A percentile compares a stretch with the other conserved stretches of the same genome.
Evolutionary conservation across 1,140 invertebrate genomes (phyloP).

Genomic region (Physella acuta): DNA sequence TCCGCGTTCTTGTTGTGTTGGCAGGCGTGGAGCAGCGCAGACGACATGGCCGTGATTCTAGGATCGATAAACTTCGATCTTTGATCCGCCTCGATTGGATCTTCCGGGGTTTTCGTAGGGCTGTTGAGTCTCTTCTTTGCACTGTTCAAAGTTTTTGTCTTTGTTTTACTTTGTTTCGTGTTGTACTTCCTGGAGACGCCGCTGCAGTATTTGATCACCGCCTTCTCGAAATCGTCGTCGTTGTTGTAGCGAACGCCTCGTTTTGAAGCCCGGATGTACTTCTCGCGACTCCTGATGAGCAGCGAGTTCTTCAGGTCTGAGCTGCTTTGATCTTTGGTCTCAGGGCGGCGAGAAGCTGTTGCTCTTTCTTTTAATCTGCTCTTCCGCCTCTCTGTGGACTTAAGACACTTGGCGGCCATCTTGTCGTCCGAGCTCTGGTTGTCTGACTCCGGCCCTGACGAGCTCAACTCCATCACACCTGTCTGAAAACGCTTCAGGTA

Average conservation of each 20-base stretch:
- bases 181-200: background rate
- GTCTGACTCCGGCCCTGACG: slow-evolving; percentile 3
- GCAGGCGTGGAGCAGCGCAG: slow-evolving; percentile 1
- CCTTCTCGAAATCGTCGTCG: slow-evolving; percentile 1
- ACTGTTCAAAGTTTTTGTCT: background rate
- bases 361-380: background rate
- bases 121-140: too few species aligned
- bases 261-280: background rate
- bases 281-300: background rate
- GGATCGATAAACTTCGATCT: slow-evolving; percentile 6
- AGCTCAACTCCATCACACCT: background rate
- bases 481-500: too few species aligned
- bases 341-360: background rate
- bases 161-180: background rate
- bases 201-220: background rate
- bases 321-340: background rate
- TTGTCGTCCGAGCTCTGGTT: slow-evolving; percentile 6
- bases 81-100: background rate
- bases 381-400: background rate
- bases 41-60: slow-evolving; percentile 13
- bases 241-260: slow-evolving; percentile 1
- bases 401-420: background rate
- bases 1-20: background rate
- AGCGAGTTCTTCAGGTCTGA: background rate
- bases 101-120: too few species aligned